A percentile compares a stretch with the other conserved stretches of the same genome.
Evolutionary conservation across 2,113 vertebrate genomes (phyloP).

Genomic region (human): DNA sequence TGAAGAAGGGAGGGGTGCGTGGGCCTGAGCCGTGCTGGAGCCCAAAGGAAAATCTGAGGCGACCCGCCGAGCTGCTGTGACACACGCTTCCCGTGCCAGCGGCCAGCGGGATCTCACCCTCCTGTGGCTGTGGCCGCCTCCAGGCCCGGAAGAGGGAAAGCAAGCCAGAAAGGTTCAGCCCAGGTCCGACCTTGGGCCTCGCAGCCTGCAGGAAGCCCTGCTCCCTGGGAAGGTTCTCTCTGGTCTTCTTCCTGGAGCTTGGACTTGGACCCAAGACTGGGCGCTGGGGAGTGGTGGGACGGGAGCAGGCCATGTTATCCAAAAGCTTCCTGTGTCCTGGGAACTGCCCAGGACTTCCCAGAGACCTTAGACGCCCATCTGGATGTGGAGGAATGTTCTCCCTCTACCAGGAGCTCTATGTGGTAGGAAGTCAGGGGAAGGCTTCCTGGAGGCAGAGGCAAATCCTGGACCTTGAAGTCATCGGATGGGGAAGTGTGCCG

Average conservation of each 20-base stretch:
- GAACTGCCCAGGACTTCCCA: not conserved
- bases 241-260: not conserved
- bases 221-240: not conserved
- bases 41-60: slow-evolving; percentile 74
- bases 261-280: not conserved
- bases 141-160: not conserved
- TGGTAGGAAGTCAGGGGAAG: not conserved
- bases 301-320: not conserved
- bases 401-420: not conserved
- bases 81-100: slow-evolving; percentile 64
- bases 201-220: not conserved
- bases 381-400: not conserved
- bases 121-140: not conserved
- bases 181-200: not conserved
- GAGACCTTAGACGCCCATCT: not conserved
- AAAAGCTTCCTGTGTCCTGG: not conserved
- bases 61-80: slow-evolving; percentile 22
- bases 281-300: too few species aligned
- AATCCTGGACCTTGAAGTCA: not conserved
- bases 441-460: slow-evolving; percentile 52
- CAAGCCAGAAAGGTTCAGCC: not conserved
- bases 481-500: not conserved
- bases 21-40: slow-evolving; percentile 37
- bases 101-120: not conserved
- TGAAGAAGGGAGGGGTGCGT: slow-evolving; percentile 34